A percentile compares a stretch with the other conserved stretches of the same genome.
Evolutionary conservation across 53 echinoderm and acorn worm species (phyloP).

Genomic region (Holothuria scabra): DNA sequence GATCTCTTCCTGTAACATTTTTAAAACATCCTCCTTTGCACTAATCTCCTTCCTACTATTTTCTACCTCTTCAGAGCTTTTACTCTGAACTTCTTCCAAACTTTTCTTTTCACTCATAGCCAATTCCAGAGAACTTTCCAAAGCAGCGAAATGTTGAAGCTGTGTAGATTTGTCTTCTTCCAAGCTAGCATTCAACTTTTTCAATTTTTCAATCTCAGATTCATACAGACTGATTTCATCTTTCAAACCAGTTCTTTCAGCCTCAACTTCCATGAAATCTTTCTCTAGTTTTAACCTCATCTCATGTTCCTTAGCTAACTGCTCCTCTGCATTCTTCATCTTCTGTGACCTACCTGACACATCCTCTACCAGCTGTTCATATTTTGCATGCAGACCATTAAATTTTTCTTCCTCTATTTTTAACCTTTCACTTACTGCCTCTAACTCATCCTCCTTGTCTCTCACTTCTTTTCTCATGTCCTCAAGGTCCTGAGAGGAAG

Average conservation of each 20-base stretch:
- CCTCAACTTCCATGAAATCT: slow-evolving; percentile 17
- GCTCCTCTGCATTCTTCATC: slow-evolving; percentile 64
- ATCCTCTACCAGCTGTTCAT: slow-evolving; percentile 65
- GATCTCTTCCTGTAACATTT: slow-evolving; percentile 57
- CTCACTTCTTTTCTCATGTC: slow-evolving; percentile 63
- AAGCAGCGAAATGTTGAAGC: slow-evolving; percentile 13
- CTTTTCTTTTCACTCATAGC: slow-evolving; percentile 29
- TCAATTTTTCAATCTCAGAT: slow-evolving; percentile 28
- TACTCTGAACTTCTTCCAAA: slow-evolving; percentile 55
- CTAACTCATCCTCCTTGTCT: slow-evolving; percentile 70
- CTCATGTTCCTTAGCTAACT: slow-evolving; percentile 45
- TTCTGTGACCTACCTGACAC: slow-evolving; percentile 59
- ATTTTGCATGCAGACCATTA: slow-evolving; percentile 72
- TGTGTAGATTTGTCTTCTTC: slow-evolving; percentile 22
- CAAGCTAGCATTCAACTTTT: slow-evolving; percentile 45
- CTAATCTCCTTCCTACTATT: slow-evolving; percentile 38
- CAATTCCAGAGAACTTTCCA: slow-evolving; percentile 18
- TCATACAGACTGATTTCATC: slow-evolving; percentile 24
- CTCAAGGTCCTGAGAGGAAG: slow-evolving; percentile 60
- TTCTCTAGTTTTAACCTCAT: slow-evolving; percentile 42
- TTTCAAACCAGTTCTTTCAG: slow-evolving; percentile 1
- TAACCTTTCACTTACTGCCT: slow-evolving; percentile 71
- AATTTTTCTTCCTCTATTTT: slow-evolving; percentile 60
- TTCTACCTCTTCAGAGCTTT: slow-evolving; percentile 58
- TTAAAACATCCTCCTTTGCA: slow-evolving; percentile 56